Percentiles rank a stretch among this genome's conserved stretches.
These are phyloP conservation scores for Hermatobates lingyangjiaoensis DNA, from an alignment of 1,140 invertebrate genomes.

Conservation along the genomic window DNA sequence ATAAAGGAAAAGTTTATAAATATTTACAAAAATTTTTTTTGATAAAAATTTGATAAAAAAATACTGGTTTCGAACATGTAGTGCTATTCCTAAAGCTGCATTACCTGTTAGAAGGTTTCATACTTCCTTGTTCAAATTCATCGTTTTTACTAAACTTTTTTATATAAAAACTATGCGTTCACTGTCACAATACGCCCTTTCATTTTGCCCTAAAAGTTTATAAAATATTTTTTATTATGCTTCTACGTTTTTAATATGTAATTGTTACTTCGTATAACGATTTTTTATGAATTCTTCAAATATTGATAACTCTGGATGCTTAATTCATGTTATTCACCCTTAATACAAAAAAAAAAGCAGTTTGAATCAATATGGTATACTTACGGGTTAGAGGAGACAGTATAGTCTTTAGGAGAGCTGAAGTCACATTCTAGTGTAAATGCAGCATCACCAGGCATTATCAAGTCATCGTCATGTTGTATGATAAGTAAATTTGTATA, in stretches of 20 bases:
- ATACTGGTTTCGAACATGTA: too few species aligned
- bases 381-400: constrained; percentile 26
- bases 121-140: too few species aligned
- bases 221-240: too few species aligned
- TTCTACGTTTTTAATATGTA: not conserved
- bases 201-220: too few species aligned
- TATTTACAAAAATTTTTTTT: too few species aligned
- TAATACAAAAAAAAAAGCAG: not conserved
- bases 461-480: constrained; percentile 39
- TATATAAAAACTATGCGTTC: too few species aligned
- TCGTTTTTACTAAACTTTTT: too few species aligned
- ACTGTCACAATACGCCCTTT: too few species aligned
- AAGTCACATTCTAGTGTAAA: constrained; percentile 40
- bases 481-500: constrained; percentile 35
- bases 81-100: too few species aligned
- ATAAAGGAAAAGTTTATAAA: too few species aligned
- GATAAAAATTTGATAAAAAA: too few species aligned
- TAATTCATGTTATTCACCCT: not conserved
- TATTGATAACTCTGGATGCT: not conserved
- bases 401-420: constrained; percentile 27
- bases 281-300: not conserved
- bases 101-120: too few species aligned
- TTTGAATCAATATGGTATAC: not conserved
- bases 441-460: constrained; percentile 39
- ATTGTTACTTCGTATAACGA: not conserved